Evolutionary conservation across 2,797 vertebrate genomes (phyloP).

Genomic region (Aldrovandia affinis): DNA sequence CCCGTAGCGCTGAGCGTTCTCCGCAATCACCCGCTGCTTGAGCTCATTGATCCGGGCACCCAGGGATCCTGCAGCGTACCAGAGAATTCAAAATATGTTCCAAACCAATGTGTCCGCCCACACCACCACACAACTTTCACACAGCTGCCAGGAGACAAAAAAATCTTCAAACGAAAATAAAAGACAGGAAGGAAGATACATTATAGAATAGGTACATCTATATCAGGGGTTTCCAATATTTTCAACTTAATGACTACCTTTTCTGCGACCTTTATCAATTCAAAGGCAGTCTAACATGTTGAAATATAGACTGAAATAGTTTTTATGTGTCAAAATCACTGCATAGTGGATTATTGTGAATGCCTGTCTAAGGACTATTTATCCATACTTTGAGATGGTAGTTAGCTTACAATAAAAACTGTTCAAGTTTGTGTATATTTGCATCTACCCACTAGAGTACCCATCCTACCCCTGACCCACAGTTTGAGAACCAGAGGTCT

Average conservation of each 20-base stretch:
- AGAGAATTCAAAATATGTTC: not conserved
- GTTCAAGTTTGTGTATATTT: not conserved
- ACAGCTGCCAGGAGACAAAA: not conserved
- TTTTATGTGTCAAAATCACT: not conserved
- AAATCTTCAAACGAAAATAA: not conserved
- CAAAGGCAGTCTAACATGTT: not conserved
- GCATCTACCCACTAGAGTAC: not conserved
- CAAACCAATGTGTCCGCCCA: not conserved
- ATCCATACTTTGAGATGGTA: not conserved
- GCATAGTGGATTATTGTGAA: not conserved
- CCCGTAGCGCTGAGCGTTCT: constrained; percentile 90
- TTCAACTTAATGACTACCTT: not conserved
- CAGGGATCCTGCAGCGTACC: constrained; percentile 80
- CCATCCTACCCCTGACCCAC: not conserved
- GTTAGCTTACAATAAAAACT: not conserved
- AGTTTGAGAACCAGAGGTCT: not conserved
- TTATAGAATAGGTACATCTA: not conserved
- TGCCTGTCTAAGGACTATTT: not conserved
- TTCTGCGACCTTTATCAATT: not conserved
- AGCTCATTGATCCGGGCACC: constrained; percentile 90
- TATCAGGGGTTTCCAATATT: not conserved
- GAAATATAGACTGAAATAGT: not conserved
- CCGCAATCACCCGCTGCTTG: constrained; percentile 91
- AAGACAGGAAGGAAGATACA: not conserved
- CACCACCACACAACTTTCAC: not conserved